Conservation (phyloP, 2,888 invertebrate genomes). For the Cantharis nigra region DNA sequence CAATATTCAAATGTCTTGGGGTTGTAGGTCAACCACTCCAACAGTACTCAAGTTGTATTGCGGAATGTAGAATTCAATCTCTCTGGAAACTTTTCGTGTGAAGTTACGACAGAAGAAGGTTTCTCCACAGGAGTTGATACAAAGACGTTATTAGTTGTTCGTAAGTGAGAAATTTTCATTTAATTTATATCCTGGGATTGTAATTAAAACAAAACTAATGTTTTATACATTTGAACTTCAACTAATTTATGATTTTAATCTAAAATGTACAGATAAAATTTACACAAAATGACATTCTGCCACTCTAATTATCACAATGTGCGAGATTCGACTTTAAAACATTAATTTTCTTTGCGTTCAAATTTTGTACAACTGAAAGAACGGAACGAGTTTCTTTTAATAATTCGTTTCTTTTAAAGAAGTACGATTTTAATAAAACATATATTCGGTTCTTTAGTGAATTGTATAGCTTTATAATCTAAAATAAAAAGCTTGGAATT, state of each 20-base stretch:
- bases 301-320: background rate
- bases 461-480: background rate
- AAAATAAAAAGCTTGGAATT: background rate
- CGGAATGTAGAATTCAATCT: constrained; percentile 71
- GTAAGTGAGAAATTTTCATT: constrained; percentile 59
- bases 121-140: constrained; percentile 71
- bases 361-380: too few relatives aligned
- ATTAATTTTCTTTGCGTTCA: constrained; percentile 1
- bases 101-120: constrained; percentile 75
- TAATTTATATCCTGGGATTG: constrained; percentile 6
- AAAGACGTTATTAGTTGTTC: constrained; percentile 74
- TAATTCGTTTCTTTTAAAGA: background rate
- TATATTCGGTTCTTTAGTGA: background rate
- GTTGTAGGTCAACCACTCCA: constrained; percentile 72
- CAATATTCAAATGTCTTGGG: constrained; percentile 21
- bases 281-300: background rate
- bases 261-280: constrained; percentile 1
- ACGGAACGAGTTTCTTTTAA: background rate
- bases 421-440: background rate
- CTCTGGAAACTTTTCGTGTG: constrained; percentile 80
- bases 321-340: background rate
- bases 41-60: constrained; percentile 75
- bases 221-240: background rate
- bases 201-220: constrained; percentile 1
- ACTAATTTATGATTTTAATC: constrained; percentile 3